Evolutionary conservation across 2,113 vertebrate genomes (phyloP), one percentile per base, ranked within the genome.

Genomic region (Nansenia antarctica): DNA sequence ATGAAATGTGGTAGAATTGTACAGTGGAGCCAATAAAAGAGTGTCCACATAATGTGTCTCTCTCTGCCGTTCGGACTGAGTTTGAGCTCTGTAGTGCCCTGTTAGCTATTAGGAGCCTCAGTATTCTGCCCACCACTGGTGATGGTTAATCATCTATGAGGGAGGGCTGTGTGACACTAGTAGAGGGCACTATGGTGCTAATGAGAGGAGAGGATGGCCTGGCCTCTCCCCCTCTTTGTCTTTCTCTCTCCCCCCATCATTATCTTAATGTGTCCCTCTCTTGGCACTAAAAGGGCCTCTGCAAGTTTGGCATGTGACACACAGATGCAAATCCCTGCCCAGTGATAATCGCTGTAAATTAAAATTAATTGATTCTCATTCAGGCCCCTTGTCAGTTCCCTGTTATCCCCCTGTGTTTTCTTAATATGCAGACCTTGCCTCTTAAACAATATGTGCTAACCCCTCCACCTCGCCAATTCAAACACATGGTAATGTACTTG

Each of bases 331-430:
- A 92, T 92, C 86, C 74, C 82, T 70, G 74, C 84, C 86, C 87
- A 82, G 79, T 76, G 82, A 88, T 89, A 84, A 73, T 88, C 83
- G 89, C 88, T 76, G 87, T 89, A 92, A 89, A 93, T 93, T 90
- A 93, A 88, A 92, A 90, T 87, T 90, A 92, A 92, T 92, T 91
- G 88, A 89, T 90, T 86, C 74, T 87, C 76, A 90, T 92, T 91
- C 80, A 87, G 75, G 53, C 52, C 74, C 58, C 83, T 83, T 91
- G 91, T 93, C 82, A 88, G 70, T 72, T 30, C 82, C 70, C 82
- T 79, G 87, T 85, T 89, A 85, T 86, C 79, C 75, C 78, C 76
- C 78, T 22, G 62, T 85, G 85, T 88, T 87, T 83, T 85, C 80
- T 90, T 87, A 81, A 82, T 86, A 84, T 87, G 82, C 76, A 81